These are phyloP conservation scores for Euzophera pinguis DNA, from an alignment of 2,888 invertebrate species.

Conservation along the genomic window DNA sequence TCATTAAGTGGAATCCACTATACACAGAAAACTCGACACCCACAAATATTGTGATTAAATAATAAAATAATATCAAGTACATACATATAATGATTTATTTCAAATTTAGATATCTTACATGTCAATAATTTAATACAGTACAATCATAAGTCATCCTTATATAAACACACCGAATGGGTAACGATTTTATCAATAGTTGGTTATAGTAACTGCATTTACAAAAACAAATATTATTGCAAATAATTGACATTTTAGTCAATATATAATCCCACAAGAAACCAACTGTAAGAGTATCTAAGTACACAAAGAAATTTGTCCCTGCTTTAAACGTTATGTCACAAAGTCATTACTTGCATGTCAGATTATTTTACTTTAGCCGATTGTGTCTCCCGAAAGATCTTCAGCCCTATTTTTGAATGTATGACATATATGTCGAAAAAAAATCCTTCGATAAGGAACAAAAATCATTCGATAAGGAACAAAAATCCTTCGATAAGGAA, in stretches of 20 bases:
- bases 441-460: too few relatives aligned
- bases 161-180: slow-evolving; percentile 22
- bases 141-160: slow-evolving; percentile 17
- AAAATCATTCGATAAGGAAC: too few relatives aligned
- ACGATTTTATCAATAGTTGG: slow-evolving; percentile 22
- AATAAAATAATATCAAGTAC: neutral
- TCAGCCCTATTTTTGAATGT: too few relatives aligned
- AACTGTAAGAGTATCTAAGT: neutral
- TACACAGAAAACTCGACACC: too few relatives aligned
- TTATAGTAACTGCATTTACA: neutral
- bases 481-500: too few relatives aligned
- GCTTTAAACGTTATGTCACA: neutral
- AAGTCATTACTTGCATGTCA: too few relatives aligned
- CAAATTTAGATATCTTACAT: slow-evolving; percentile 43
- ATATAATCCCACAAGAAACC: neutral
- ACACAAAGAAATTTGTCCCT: neutral
- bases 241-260: neutral
- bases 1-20: too few relatives aligned
- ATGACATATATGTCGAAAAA: too few relatives aligned
- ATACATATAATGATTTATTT: slow-evolving; percentile 44
- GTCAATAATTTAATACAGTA: slow-evolving; percentile 26
- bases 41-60: too few relatives aligned
- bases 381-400: too few relatives aligned
- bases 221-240: neutral
- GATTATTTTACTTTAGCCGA: too few relatives aligned